A percentile compares a stretch with the other conserved stretches of the same genome.
Evolutionary conservation across 37 sponge, comb jelly and placozoan species (phyloP).

Genomic region (Aplysina aerophoba): DNA sequence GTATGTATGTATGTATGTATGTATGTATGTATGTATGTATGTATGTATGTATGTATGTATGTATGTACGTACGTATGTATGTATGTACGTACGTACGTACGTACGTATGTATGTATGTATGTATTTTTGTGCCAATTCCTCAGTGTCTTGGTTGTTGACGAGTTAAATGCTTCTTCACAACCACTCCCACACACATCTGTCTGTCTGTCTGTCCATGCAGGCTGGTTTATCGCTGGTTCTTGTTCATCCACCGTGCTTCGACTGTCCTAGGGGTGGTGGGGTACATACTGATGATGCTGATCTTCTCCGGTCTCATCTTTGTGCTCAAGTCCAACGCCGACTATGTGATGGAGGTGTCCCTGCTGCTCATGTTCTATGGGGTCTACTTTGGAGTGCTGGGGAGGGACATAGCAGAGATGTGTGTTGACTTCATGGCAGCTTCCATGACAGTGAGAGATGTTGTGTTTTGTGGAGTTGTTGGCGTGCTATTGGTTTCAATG

Average conservation of each 20-base stretch:
- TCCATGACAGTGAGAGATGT: conserved; percentile 70
- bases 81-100: no score
- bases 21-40: no score
- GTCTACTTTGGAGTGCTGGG: conserved; percentile 98
- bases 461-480: background rate
- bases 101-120: no score
- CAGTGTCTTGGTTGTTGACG: background rate
- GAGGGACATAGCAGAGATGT: conserved; percentile 93
- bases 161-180: background rate
- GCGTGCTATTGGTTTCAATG: background rate
- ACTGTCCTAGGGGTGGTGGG: conserved; percentile 84
- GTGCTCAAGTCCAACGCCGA: conserved; percentile 67
- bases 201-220: conserved; percentile 45
- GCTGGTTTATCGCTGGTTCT: conserved; percentile 97
- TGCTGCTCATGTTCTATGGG: conserved; percentile 88
- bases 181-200: background rate
- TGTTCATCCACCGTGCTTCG: conserved; percentile 81
- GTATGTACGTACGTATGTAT: no score
- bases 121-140: no score
- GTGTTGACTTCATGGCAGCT: conserved; percentile 95
- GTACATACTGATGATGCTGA: conserved; percentile 82
- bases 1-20: no score
- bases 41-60: no score
- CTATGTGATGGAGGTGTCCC: conserved; percentile 49
- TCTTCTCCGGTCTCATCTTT: conserved; percentile 77